Evolutionary conservation across 2,797 vertebrate genomes (phyloP), one percentile per base, ranked within the genome.

Genomic region (Malurus leucopterus): DNA sequence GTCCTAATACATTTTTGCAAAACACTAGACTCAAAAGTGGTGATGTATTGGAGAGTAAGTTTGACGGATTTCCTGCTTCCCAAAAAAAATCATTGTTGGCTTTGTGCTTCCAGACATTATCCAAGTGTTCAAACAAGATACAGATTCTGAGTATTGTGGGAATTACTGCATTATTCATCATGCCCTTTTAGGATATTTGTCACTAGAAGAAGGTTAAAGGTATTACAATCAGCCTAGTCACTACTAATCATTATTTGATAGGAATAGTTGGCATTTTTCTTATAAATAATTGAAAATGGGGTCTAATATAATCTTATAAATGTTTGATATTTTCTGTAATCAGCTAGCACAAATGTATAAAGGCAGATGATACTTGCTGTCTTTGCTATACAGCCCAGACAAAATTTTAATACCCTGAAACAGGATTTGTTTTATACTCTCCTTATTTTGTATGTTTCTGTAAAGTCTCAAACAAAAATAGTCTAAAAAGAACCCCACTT

Each of bases 331-430:
- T 75, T 79, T 55, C 63, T 75, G 22, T 59, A 81, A 49, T 79
- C 27, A 87, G 18, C 16, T 59, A 51, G 15, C 40, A 78, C 19
- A 41, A 23, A 24, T 79, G 22, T 44, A n/a, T 76, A 32, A 79
- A 67, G n/a, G 29, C 26, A 36, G 54, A 53, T 83, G 27, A 51
- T 69, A 40, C 21, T 72, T 80, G 19, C 43, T 62, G 24, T 72
- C 34, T 83, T 84, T 92, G 32, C 40, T 49, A 2, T 63, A 29
- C 18, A n/a, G n/a, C 55, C 58, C 1, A 2, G 40, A 57, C 32
- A 61, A 84, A 79, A n/a, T 51, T 82, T 83, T 74, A 54, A 53
- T 72, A 84, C 11, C 38, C 53, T 78, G 29, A 77, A 89, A 58
- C 18, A 69, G 34, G 26, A 38, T 89, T 82, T 65, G 5, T 64